Conservation (phyloP, 2,797 vertebrate genomes). For the Acrocephalus scirpaceus region DNA sequence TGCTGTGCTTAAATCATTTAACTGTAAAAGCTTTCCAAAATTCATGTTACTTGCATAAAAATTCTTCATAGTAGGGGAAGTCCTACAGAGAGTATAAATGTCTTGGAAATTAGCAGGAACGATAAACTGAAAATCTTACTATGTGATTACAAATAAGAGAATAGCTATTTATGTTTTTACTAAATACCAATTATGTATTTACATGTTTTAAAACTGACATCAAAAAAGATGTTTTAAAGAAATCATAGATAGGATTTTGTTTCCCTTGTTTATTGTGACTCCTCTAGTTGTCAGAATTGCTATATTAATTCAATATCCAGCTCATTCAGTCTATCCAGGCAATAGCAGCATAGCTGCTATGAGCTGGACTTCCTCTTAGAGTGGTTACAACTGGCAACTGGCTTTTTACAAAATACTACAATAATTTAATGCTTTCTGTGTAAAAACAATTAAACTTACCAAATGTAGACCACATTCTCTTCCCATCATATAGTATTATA, state of each 20-base stretch:
- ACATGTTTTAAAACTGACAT: background rate
- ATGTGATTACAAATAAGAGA: background rate
- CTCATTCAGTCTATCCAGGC: background rate
- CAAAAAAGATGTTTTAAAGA: background rate
- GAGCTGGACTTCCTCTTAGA: background rate
- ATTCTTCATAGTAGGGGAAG: background rate
- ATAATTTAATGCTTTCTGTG: background rate
- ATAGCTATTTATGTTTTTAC: background rate
- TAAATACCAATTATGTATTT: background rate
- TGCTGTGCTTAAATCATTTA: background rate
- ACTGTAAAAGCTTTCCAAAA: background rate
- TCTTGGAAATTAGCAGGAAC: background rate
- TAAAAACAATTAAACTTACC: background rate
- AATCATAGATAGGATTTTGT: background rate
- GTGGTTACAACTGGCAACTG: background rate
- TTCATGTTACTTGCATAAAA: background rate
- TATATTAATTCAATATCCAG: background rate
- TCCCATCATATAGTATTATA: background rate
- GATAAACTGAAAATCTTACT: background rate
- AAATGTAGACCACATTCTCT: background rate
- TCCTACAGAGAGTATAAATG: background rate
- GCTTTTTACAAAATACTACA: background rate
- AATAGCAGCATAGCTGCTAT: background rate
- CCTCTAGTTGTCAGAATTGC: background rate
- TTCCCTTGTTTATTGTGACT: background rate